Evolutionary conservation across 92 coral and sea anemone species (phyloP).

Genomic region (Desmophyllum pertusum): DNA sequence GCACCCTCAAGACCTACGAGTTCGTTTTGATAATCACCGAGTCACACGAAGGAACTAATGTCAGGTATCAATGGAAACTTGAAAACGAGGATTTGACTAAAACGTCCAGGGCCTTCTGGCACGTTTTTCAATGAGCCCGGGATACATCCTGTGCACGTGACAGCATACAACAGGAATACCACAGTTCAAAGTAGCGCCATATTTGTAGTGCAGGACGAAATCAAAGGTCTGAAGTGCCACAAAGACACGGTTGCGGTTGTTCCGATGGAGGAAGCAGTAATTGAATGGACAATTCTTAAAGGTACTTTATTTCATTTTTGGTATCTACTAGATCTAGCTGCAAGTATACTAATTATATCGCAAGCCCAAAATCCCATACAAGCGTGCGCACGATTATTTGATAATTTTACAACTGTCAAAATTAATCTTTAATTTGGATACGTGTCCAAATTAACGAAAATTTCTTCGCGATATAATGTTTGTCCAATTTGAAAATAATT

Average conservation of each 20-base stretch:
- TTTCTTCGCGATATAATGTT: no score
- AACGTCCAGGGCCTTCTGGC: conserved; percentile 7
- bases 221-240: conserved; percentile 39
- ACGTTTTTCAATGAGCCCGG: conserved; percentile 64
- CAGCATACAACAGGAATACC: conserved; percentile 62
- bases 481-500: no score
- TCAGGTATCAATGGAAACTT: conserved; percentile 66
- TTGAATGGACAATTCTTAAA: conserved; percentile 57
- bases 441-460: no score
- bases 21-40: conserved; percentile 36
- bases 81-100: conserved; percentile 55
- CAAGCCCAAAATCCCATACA: no score
- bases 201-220: conserved; percentile 59
- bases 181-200: conserved; percentile 39
- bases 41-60: conserved; percentile 63
- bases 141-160: conserved; percentile 55
- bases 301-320: conserved; percentile 35
- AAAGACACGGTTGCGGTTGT: conserved; percentile 36
- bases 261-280: conserved; percentile 46
- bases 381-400: no score
- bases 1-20: conserved; percentile 18
- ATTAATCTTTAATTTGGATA: no score
- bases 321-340: no score
- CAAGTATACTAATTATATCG: no score
- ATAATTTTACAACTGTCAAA: no score